Conservation (phyloP, 1,140 invertebrate genomes). For the Glossosoma conforme region DNA sequence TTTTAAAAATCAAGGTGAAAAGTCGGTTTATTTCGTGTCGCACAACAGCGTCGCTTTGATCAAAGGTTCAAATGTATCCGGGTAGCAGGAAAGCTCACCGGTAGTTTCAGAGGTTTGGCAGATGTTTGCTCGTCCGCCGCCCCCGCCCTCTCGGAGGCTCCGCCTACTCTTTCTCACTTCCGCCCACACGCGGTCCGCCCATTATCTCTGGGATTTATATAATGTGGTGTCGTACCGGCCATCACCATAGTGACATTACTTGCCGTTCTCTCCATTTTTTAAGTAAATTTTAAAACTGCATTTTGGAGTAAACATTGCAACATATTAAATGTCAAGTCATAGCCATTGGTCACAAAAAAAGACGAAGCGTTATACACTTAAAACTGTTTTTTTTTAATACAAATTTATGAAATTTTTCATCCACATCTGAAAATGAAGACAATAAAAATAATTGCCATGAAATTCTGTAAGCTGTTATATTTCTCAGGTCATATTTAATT, state of each 20-base stretch:
- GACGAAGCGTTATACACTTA: too few relatives aligned
- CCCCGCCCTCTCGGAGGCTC: background rate
- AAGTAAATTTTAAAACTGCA: too few relatives aligned
- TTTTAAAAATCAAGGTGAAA: background rate
- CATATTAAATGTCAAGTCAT: too few relatives aligned
- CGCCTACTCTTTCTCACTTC: background rate
- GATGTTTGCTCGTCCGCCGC: background rate
- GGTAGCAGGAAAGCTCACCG: background rate
- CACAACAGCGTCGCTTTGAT: background rate
- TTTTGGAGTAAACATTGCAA: too few relatives aligned
- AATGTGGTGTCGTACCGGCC: background rate
- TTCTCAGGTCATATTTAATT: too few relatives aligned
- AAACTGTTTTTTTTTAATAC: too few relatives aligned
- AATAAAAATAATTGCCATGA: too few relatives aligned
- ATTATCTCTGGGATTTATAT: background rate
- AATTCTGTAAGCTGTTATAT: too few relatives aligned
- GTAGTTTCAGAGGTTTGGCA: background rate
- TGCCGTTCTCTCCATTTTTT: too few relatives aligned
- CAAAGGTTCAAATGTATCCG: background rate
- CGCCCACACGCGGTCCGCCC: conserved; percentile 1
- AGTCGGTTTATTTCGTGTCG: background rate
- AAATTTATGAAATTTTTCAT: too few relatives aligned
- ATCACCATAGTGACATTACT: background rate
- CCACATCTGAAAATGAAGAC: too few relatives aligned
- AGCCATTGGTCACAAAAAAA: too few relatives aligned